Percentiles rank a stretch among this genome's conserved stretches.
phyloP scores from a whole-genome alignment of 2,888 invertebrate genomes.

The Andrena praecox region DNA sequence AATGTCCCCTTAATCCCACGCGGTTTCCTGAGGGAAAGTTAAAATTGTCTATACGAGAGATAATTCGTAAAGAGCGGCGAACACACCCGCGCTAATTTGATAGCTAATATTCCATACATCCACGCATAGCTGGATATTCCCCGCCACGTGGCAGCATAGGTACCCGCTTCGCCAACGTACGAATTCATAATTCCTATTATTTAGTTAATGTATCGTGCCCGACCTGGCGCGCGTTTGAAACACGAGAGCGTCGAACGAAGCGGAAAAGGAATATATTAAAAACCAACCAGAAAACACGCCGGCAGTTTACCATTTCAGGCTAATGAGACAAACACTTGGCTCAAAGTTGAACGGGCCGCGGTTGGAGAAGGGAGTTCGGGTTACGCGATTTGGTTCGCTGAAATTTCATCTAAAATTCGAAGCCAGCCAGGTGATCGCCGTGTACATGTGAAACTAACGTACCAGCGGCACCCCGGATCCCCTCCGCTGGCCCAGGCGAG shows the following conservation, averaged over 20 bases:
- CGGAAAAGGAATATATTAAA: not conserved
- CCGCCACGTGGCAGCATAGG: not conserved
- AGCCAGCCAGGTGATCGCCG: not conserved
- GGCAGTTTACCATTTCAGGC: not conserved
- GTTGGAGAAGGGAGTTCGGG: not conserved
- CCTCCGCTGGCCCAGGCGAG: not conserved
- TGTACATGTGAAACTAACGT: slow-evolving; percentile 10
- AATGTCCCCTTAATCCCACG: too few relatives aligned
- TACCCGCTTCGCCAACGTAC: not conserved
- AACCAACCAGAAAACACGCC: not conserved
- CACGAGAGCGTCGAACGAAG: not conserved
- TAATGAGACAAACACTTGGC: not conserved
- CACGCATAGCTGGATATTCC: not conserved
- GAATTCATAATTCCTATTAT: slow-evolving; percentile 2
- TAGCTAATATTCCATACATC: slow-evolving; percentile 10
- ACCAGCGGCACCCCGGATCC: not conserved
- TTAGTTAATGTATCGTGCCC: not conserved
- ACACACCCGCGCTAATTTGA: not conserved
- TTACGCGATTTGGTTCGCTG: not conserved
- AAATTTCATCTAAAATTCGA: slow-evolving; percentile 9
- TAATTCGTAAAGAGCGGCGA: not conserved
- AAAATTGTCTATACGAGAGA: too few relatives aligned
- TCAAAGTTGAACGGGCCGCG: not conserved
- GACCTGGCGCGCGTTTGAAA: not conserved
- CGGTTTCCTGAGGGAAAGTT: too few relatives aligned